Evolutionary conservation across 2,888 invertebrate species (phyloP), one percentile per base, ranked within the genome.

Genomic region (Koerneria pararmatus): DNA sequence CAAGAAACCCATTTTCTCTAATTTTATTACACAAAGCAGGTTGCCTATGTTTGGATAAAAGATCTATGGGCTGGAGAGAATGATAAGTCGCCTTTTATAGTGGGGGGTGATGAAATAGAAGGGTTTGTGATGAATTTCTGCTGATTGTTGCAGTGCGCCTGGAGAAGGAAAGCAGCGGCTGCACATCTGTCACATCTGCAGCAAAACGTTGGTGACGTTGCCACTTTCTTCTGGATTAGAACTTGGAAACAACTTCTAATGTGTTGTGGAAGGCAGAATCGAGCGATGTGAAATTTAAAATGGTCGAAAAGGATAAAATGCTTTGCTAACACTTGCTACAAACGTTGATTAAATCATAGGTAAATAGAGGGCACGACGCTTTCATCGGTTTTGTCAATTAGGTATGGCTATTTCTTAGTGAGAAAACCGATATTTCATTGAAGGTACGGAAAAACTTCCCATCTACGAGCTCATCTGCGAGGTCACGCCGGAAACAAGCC

Each of bases 131-230:
- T 46, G 53, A 24, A 15, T 58, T 62, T 48, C 3, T 22, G 11
- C 11, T 24, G 29, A 61, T 29, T 11, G 0, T 64, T 71, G 67
- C 60, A 75, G 73, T 67, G 75, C 67, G 46, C n/a, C n/a, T n/a
- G n/a, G n/a, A n/a, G 76, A 74, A 27, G 79, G 78, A 53, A 75
- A 75, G 58, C 71, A 69, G 27, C 71, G 82, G 6, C 70, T 79
- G 41, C 82, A 82, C 68, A 75, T 82, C 31, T 82, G 82, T 54
- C 82, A 82, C 68, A 73, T 82, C 63, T 82, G 82, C 59, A 62
- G 67, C 32, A 82, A 82, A 60, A 82, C 82, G 6, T n/a, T n/a
- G n/a, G n/a, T n/a, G n/a, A n/a, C n/a, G n/a, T n/a, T n/a, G 77
- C 77, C 60, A 77, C 15, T 19, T 46, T 19, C 19, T 19, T 19